Evolutionary conservation across 2,888 invertebrate genomes (phyloP).

Genomic region (Chymomyza amoena): DNA sequence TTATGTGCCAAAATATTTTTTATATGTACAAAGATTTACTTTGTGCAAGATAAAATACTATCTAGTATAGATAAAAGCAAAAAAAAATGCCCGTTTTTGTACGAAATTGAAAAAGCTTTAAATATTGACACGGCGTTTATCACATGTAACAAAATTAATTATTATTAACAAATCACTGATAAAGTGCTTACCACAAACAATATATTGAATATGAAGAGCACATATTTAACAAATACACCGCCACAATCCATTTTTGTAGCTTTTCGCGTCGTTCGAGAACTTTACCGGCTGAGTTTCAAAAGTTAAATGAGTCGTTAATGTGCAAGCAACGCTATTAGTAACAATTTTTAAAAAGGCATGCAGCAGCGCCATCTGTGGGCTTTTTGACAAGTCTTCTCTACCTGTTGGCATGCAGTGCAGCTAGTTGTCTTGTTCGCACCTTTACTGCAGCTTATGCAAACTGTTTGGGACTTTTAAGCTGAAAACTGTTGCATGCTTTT

Average conservation of each 20-base stretch:
- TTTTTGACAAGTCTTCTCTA: neutral
- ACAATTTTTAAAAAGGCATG: neutral
- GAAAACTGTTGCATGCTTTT: slow-evolving; percentile 21
- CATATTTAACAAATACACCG: slow-evolving; percentile 88
- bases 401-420: neutral
- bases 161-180: neutral
- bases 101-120: neutral
- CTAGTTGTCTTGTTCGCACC: too few relatives aligned
- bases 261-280: neutral
- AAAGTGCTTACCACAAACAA: slow-evolving; percentile 85
- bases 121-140: neutral
- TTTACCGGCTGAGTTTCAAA: neutral
- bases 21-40: neutral
- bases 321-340: neutral
- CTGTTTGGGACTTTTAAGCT: neutral
- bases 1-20: neutral
- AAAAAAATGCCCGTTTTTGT: neutral
- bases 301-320: neutral
- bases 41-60: neutral
- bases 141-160: neutral
- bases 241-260: slow-evolving; percentile 83
- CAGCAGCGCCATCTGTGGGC: neutral
- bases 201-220: slow-evolving; percentile 89
- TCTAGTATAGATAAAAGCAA: neutral
- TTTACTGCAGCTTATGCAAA: too few relatives aligned